phyloP scores from a whole-genome alignment of 1,140 invertebrate species.

The Drosophila novamexicana region DNA sequence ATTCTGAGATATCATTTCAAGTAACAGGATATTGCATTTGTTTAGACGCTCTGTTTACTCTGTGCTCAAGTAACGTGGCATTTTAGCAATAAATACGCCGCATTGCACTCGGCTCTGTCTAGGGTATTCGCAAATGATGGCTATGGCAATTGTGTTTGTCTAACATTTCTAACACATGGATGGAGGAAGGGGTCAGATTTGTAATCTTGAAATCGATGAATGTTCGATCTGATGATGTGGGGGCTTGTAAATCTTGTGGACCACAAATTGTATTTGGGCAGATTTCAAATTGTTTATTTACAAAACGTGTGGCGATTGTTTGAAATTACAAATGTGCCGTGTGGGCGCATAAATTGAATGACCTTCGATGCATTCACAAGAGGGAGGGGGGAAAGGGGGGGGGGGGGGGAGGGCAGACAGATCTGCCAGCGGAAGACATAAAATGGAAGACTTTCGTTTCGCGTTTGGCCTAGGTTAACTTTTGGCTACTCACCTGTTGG shows the following conservation, averaged over 20 bases:
- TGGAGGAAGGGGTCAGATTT: not conserved
- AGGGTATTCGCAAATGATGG: slow-evolving; percentile 5
- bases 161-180: slow-evolving; percentile 5
- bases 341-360: slow-evolving; percentile 1
- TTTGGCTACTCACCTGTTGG: slow-evolving; percentile 55
- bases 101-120: not conserved
- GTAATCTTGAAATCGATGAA: slow-evolving; percentile 10
- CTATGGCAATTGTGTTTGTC: not conserved
- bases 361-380: not conserved
- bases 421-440: not conserved
- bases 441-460: slow-evolving; percentile 22
- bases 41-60: slow-evolving; percentile 7
- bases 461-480: slow-evolving; percentile 61
- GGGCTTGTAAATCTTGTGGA: slow-evolving; percentile 25
- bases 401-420: not conserved
- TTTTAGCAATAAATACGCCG: slow-evolving; percentile 1
- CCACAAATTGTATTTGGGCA: slow-evolving; percentile 18
- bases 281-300: slow-evolving; percentile 41
- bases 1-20: too few species aligned
- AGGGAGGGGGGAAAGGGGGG: not conserved
- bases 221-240: slow-evolving; percentile 5
- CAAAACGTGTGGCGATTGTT: slow-evolving; percentile 8
- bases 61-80: not conserved
- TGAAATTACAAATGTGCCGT: slow-evolving; percentile 6
- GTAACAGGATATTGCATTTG: not conserved